phyloP scores from a whole-genome alignment of 2,113 vertebrate species.

The Chitala chitala region DNA sequence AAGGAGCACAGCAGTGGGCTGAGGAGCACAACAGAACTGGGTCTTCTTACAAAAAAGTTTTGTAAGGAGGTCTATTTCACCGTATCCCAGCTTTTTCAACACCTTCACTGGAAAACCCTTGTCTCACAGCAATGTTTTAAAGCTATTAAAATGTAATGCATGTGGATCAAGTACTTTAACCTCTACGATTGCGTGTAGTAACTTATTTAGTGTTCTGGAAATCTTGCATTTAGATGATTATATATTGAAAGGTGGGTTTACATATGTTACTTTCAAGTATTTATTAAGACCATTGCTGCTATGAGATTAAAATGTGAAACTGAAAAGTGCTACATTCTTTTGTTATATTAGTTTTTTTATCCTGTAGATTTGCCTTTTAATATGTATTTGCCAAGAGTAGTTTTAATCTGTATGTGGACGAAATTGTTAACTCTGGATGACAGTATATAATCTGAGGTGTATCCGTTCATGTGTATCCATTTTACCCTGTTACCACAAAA shows the following conservation, averaged over 20 bases:
- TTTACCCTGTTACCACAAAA: too few species aligned
- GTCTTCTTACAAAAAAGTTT: too few species aligned
- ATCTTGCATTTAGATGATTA: too few species aligned
- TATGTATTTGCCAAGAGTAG: too few species aligned
- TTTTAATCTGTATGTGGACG: too few species aligned
- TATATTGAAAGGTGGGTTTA: too few species aligned
- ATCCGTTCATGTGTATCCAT: too few species aligned
- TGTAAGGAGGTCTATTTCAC: too few species aligned
- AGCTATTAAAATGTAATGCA: constrained; percentile 16
- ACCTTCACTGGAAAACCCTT: background rate
- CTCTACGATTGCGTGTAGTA: constrained; percentile 15
- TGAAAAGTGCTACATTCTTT: background rate
- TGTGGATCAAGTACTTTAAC: constrained; percentile 41
- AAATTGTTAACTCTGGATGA: too few species aligned
- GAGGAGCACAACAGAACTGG: constrained; percentile 15
- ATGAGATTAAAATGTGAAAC: background rate
- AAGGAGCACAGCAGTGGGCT: background rate
- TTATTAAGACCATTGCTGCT: background rate
- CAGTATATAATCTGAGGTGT: too few species aligned
- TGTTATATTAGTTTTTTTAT: background rate
- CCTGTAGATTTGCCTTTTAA: background rate
- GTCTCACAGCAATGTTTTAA: constrained; percentile 23
- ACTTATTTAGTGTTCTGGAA: background rate
- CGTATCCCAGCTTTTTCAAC: background rate
- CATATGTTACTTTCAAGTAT: too few species aligned